Base-by-base conservation (phyloP, 2,797 vertebrate genomes). In the Tadarida brasiliensis region DNA sequence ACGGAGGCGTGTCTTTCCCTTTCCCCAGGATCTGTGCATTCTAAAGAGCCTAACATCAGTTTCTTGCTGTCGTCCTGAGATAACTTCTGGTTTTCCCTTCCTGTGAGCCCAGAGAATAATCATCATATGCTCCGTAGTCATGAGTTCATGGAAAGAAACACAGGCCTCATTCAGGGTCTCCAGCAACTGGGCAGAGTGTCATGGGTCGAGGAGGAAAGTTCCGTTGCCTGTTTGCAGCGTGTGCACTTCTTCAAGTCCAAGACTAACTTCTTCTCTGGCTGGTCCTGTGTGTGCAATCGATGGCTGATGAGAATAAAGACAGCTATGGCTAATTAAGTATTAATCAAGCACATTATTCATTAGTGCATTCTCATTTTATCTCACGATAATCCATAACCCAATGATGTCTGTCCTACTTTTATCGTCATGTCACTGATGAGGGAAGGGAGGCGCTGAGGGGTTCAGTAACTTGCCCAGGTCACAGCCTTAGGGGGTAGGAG, bases 61-160 rank as follows among this genome's bases (percentile, higher is more conserved):
- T 80, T 47, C 61, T 84, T 87, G 54, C 65, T 89, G 0, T 67
- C 6, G 26, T 77, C n/a, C 84, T 61, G 16, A 88, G 91, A 95
- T 35, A 77, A 74, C 68, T 81, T 92, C 74, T 63, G 10, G 51
- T 81, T 84, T 90, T 57, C 44, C 44, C 33, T 85, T 93, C 28
- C 33, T 70, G 35, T 56, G 74, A 89, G 30, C 63, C 74, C 19
- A 70, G 33, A 54, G 20, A 83, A n/a, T 59, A 51, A 70, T 80
- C 15, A 1, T 86, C 85, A 68, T 76, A 56, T 87, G 78, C n/a
- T 56, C 8, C 28, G 35, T n/a, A 56, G 24, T 92, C 63, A 26
- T 56, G 73, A 90, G 84, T 88, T 56, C 84, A 28, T 65, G 82
- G 81, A 47, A 77, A 86, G 90, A 90, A 91, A 88, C 83, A 67